These are phyloP conservation scores for Salvelinus alpinus DNA, from an alignment of 2,113 vertebrate species.

Conservation along the genomic window DNA sequence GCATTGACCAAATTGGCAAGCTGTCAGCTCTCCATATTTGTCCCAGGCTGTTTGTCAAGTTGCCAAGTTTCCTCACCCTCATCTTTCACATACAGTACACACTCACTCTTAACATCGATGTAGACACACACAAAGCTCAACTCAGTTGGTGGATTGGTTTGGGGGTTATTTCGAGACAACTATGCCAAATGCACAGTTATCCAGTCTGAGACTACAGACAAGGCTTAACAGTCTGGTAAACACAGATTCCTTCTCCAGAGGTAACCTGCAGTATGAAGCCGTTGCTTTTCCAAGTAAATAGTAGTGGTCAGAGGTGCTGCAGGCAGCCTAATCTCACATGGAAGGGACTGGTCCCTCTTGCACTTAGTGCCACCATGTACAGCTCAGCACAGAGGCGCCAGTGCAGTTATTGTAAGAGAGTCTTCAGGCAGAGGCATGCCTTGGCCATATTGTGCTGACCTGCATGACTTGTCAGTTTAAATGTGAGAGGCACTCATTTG, in stretches of 20 bases:
- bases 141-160: constrained; percentile 1
- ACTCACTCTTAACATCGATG: constrained; percentile 1
- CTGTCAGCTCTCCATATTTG: constrained; percentile 40
- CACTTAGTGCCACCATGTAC: background rate
- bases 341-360: background rate
- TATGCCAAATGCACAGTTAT: constrained; percentile 43
- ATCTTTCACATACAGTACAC: constrained; percentile 6
- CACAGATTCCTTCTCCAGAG: background rate
- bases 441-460: background rate
- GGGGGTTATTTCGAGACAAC: constrained; percentile 16
- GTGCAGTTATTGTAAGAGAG: background rate
- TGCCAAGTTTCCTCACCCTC: constrained; percentile 39
- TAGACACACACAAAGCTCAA: background rate
- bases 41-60: constrained; percentile 37
- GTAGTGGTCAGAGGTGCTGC: background rate
- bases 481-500: background rate
- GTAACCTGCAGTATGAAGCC: constrained; percentile 2
- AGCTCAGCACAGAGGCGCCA: background rate
- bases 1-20: constrained; percentile 21
- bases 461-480: background rate
- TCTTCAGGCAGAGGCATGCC: background rate
- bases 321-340: background rate
- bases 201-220: constrained; percentile 17
- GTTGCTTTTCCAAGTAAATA: constrained; percentile 18
- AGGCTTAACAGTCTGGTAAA: constrained; percentile 24